Evolutionary conservation across 23 tunicate species (phyloP), one percentile per base, ranked within the genome.

Genomic region (Trididemnum clinides): DNA sequence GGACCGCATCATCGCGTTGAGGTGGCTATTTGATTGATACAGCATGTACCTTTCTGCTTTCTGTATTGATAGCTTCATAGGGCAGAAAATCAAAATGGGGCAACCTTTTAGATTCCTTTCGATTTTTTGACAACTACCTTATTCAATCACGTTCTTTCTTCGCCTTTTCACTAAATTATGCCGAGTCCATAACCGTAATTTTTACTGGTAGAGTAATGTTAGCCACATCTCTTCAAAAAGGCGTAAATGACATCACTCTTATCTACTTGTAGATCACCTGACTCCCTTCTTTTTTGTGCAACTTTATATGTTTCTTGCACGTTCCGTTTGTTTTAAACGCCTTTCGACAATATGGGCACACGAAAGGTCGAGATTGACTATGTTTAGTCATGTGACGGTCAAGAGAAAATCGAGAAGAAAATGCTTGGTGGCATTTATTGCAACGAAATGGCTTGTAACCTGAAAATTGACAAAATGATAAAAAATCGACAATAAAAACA

Each of bases 311-410:
- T 62, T 92, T 92, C 71, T 84, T 88, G 72, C 97, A 92, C 1
- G 86, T 80, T 21, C 50, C 85, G 33, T 78, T 71, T 1, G 97
- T 88, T 84, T 92, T 92, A 78, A 88, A 92, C 19, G 87, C 57
- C 59, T 85, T 84, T 75, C 62, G 81, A 64, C 97, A 92, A 39
- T 92, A 92, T 15, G 97, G 97, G 59, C 97, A 92, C 86, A 88
- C 72, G 78, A 58, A 92, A 12, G 92, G 92, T 26, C 97, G 86
- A 0, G 51, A 49, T 33, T 77, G 50, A 33, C 90, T 85, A 84
- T 92, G 97, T 1, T n/a, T 85, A 20, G 89, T 57, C 84, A 85
- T 90, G 83, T 92, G 97, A 36, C 97, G 92, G 27, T 84, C 88
- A 54, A 92, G 72, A 0, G 92, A 82, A 38, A 77, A 49, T 25